Evolutionary conservation across 2,888 invertebrate genomes (phyloP).

Genomic region (Heliconius ismenius): DNA sequence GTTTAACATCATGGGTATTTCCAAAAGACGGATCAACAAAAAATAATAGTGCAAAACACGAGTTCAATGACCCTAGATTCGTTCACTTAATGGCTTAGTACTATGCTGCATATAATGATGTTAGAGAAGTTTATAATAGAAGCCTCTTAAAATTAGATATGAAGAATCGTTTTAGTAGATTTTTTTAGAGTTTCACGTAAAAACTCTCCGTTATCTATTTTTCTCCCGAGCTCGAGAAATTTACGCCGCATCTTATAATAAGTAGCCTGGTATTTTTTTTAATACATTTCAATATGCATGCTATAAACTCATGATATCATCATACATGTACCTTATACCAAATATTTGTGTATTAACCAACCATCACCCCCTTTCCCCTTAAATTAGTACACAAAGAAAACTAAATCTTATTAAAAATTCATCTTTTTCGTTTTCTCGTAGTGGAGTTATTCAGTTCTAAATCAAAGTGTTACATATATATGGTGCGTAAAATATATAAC

Average conservation of each 20-base stretch:
- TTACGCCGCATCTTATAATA: background rate
- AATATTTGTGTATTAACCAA: no score
- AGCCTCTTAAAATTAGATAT: background rate
- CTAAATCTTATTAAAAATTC: no score
- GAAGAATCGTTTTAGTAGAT: background rate
- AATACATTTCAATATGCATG: no score
- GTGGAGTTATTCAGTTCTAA: background rate
- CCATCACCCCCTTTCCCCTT: no score
- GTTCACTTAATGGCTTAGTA: constrained; percentile 36
- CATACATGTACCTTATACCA: no score
- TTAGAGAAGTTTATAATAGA: background rate
- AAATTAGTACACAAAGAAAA: no score
- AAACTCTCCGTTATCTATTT: background rate
- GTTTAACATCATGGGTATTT: constrained; percentile 58
- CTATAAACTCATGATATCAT: no score
- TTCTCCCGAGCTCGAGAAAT: background rate
- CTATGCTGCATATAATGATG: constrained; percentile 33
- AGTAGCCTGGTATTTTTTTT: background rate
- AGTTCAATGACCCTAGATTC: constrained; percentile 55
- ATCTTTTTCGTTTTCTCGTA: no score
- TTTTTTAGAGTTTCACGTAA: background rate
- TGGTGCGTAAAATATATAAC: background rate
- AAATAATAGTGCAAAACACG: constrained; percentile 53
- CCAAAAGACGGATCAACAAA: constrained; percentile 59
- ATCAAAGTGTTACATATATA: background rate